phyloP scores from a whole-genome alignment of 1,140 invertebrate species.

The Tetramorium parvispinum region DNA sequence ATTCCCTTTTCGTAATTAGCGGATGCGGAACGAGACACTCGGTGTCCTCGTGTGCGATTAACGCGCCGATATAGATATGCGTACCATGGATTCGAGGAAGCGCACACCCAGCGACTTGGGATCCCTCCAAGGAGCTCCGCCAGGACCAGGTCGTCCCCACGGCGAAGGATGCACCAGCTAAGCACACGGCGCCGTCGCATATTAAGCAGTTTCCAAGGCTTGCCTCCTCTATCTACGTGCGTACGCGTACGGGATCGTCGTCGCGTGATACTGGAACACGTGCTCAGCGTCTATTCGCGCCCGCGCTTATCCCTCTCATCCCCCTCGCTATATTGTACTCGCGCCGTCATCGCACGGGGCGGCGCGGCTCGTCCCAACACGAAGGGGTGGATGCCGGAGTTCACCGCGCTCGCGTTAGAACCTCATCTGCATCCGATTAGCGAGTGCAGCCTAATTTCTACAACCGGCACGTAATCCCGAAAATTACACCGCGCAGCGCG shows the following conservation, averaged over 20 bases:
- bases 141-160: slow-evolving; percentile 89
- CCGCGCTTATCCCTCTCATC: not conserved
- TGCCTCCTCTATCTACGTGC: slow-evolving; percentile 51
- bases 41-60: slow-evolving; percentile 30
- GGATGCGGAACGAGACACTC: not conserved
- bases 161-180: slow-evolving; percentile 86
- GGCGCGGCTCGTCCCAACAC: not conserved
- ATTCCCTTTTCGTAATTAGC: slow-evolving; percentile 47
- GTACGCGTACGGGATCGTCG: slow-evolving; percentile 44
- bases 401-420: slow-evolving; percentile 27
- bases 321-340: not conserved
- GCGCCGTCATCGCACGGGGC: not conserved
- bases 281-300: slow-evolving; percentile 30
- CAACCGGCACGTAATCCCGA: slow-evolving; percentile 37
- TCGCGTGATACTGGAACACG: slow-evolving; percentile 36
- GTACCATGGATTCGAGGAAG: slow-evolving; percentile 90
- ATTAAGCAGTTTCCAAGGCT: slow-evolving; percentile 75
- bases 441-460: slow-evolving; percentile 38
- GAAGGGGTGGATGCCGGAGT: not conserved
- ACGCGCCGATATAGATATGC: slow-evolving; percentile 68
- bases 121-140: slow-evolving; percentile 88
- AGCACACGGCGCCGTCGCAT: slow-evolving; percentile 76
- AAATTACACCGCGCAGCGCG: slow-evolving; percentile 35
- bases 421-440: slow-evolving; percentile 59
- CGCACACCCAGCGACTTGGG: slow-evolving; percentile 88